Base-by-base conservation (phyloP, 2,113 vertebrate genomes). In the Mesocricetus auratus region DNA sequence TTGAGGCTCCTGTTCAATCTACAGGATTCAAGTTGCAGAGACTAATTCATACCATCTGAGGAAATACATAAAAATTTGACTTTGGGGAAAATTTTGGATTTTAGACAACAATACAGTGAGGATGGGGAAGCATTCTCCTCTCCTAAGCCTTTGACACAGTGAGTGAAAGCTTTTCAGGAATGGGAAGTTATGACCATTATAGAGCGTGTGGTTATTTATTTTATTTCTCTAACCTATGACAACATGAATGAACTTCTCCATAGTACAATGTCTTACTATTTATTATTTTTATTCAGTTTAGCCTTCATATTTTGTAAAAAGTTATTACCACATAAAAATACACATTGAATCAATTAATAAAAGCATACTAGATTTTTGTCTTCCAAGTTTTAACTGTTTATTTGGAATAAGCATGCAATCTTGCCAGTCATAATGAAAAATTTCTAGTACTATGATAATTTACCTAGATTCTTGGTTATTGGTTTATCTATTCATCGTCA, bases 331-430 rank as follows among this genome's bases (percentile, higher is more conserved):
- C 0, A 31, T 91, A 45, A 16, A 96, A 90, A 53, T 75, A 53
- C 13, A 4, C 66, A 15, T 56, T 56, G 42, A 93, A 31, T 90
- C 0, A 71, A 62, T 50, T 75, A 92, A 91, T 69, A 85, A 75
- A 53, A 33, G 56, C 31, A 81, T 50, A 19, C 17, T 68, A 79
- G 10, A 56, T 53, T 66, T 89, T 90, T 85, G 24, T 69, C 15
- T 92, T 81, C 69, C 33, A 88, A 81, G 36, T 79, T 82, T 88
- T 85, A 87, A 60, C 22, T 87, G 33, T 7, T 95, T 87, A 60
- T 53, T 26, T 89, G 45, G 47, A 81, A 71, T 88, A 10, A 81
- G 42, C 69, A 85, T 50, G 64, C 75, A 64, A 81, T 39, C 13
- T 90, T 94, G 42, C 36, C 81, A 81, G 88, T 71, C 29, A 45